Base-by-base conservation (phyloP, 1,140 invertebrate genomes). In the Sitobion miscanthi region DNA sequence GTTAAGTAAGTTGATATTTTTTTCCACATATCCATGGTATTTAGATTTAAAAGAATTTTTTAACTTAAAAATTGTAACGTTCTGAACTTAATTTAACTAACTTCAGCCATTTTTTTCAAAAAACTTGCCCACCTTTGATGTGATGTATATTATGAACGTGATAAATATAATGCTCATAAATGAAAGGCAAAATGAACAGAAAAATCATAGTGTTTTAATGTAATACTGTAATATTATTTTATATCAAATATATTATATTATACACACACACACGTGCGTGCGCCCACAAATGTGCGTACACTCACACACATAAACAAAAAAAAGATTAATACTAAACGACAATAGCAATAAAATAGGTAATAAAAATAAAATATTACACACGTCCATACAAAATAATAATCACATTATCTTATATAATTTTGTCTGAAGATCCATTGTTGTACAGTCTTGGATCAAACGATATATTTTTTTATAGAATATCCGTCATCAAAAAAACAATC, bases 311-410 rank as follows among this genome's bases (percentile, higher is more conserved):
- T 11, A 90, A 9, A 90, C 21, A 62, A 62, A 69, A 91, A 82
- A 83, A 82, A 91, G 5, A 91, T 35, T 91, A 91, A 91, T 91
- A 91, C 62, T 91, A 91, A 91, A 82, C 49, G n/a, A 91, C 69
- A 83, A 82, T 82, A 82, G 35, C 35, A 77, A 35, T 49, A 91
- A 23, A 77, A 25, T 77, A 47, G 23, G 35, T 54, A 77, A 30
- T 57, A 90, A 82, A 91, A 49, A 91, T 23, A 35, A 35, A 49
- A 91, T 85, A 54, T 54, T 85, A 85, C 47, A 52, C 62, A 54
- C 35, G 49, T 85, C 47, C 45, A 85, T 20, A 85, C 30, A 57
- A 83, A 85, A 85, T 49, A 93, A 82, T 45, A 92, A 83, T 92
- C 25, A 52, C 47, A 86, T 93, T 42, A 86, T 93, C 35, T 93